Evolutionary conservation across 2,888 invertebrate genomes (phyloP).

Genomic region (Noctuana brunneofusca): DNA sequence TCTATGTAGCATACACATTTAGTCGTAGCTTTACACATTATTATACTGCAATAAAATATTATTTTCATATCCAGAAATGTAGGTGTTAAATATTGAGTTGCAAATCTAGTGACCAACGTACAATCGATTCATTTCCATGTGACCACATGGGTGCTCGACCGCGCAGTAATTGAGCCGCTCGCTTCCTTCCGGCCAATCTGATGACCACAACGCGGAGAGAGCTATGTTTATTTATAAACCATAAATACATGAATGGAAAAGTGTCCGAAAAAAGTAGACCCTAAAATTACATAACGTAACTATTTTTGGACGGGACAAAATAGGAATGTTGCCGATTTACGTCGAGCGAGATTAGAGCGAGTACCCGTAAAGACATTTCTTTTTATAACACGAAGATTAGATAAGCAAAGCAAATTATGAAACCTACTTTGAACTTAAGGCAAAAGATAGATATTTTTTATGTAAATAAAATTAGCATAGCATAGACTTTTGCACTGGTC

Average conservation of each 20-base stretch:
- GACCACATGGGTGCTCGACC: conserved; percentile 58
- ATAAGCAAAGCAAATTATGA: too few relatives aligned
- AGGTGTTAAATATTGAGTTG: conserved; percentile 7
- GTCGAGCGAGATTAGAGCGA: neutral
- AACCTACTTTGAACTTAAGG: too few relatives aligned
- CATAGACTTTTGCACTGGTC: too few relatives aligned
- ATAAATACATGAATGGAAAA: neutral
- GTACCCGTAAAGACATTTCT: too few relatives aligned
- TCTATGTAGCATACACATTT: too few relatives aligned
- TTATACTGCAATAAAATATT: too few relatives aligned
- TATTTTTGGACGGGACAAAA: neutral
- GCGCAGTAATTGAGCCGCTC: conserved; percentile 69
- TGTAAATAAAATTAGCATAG: too few relatives aligned
- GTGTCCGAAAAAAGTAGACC: neutral
- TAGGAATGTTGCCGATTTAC: neutral
- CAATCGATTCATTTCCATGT: conserved; percentile 60
- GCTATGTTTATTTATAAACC: conserved; percentile 14
- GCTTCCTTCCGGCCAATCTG: conserved; percentile 72
- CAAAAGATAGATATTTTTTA: too few relatives aligned
- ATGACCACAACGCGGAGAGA: conserved; percentile 24
- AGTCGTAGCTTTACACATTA: too few relatives aligned
- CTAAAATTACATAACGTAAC: neutral
- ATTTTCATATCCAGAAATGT: too few relatives aligned
- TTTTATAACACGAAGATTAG: too few relatives aligned
- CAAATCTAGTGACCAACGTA: conserved; percentile 40